These are phyloP conservation scores for Dromas ardeola DNA, from an alignment of 2,113 vertebrate genomes.

Conservation along the genomic window DNA sequence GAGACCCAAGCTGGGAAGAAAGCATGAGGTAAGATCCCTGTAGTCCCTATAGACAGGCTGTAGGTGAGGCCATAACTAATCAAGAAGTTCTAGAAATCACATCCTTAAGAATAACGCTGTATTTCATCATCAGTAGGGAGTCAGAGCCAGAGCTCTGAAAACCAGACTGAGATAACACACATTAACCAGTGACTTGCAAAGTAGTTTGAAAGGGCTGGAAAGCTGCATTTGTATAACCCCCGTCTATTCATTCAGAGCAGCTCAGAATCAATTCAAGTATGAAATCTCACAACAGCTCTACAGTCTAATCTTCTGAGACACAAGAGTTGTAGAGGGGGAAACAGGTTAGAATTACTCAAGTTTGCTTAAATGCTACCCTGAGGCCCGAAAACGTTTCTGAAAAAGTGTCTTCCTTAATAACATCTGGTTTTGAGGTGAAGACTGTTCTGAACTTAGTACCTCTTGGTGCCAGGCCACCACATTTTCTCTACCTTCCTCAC, in stretches of 20 bases:
- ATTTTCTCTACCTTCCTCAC: not conserved
- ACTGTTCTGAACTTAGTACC: not conserved
- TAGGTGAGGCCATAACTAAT: not conserved
- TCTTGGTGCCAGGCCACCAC: not conserved
- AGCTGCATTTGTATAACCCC: not conserved
- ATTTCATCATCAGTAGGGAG: not conserved
- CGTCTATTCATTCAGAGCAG: not conserved
- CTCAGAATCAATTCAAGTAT: not conserved
- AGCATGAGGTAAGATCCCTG: not conserved
- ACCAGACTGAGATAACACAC: not conserved
- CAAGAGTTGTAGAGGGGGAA: not conserved
- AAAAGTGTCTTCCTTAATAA: not conserved
- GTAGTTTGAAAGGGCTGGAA: not conserved
- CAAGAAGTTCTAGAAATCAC: not conserved
- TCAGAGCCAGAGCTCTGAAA: not conserved
- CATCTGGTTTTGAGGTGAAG: not conserved
- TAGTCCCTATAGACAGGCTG: not conserved
- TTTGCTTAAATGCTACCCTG: not conserved
- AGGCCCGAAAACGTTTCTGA: not conserved
- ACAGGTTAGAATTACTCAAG: not conserved
- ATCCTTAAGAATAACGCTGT: not conserved
- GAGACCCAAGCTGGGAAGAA: not conserved
- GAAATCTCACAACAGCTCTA: not conserved
- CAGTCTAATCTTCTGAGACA: not conserved
- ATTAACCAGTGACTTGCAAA: not conserved